A percentile compares a stretch with the other conserved stretches of the same genome.
phyloP scores from a whole-genome alignment of 2,888 invertebrate genomes.

The Eurytoma californica region DNA sequence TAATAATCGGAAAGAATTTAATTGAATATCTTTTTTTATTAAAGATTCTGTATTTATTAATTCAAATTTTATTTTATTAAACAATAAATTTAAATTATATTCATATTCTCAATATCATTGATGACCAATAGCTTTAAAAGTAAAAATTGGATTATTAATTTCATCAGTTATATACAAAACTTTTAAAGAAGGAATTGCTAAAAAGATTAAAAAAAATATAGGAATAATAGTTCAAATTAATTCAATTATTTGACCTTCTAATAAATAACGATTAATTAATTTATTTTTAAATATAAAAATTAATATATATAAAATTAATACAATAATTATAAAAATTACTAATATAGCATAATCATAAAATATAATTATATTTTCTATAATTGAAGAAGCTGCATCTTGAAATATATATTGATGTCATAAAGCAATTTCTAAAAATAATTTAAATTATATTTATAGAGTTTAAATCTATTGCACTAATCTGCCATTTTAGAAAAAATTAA shows the following conservation, averaged over 20 bases:
- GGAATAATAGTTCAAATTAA: constrained; percentile 81
- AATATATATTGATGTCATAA: constrained; percentile 62
- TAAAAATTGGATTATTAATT: constrained; percentile 78
- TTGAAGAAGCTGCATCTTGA: constrained; percentile 80
- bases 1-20: constrained; percentile 78
- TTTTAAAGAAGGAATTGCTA: constrained; percentile 80
- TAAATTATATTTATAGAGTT: constrained; percentile 81
- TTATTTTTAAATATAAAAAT: constrained; percentile 78
- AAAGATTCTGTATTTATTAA: constrained; percentile 80
- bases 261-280: constrained; percentile 78
- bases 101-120: constrained; percentile 84
- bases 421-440: constrained; percentile 26
- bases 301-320: constrained; percentile 79
- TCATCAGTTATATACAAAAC: constrained; percentile 80
- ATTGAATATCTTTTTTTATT: constrained; percentile 77
- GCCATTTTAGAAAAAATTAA: constrained; percentile 79
- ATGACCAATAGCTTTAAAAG: constrained; percentile 80
- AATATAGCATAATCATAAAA: constrained; percentile 81
- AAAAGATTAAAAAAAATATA: constrained; percentile 80
- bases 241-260: constrained; percentile 81
- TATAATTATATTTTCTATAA: constrained; percentile 82
- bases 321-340: constrained; percentile 80
- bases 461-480: constrained; percentile 81
- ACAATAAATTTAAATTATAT: too few relatives aligned
- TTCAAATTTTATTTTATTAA: too few relatives aligned